Evolutionary conservation across 1,140 invertebrate species (phyloP).

Genomic region (Drosophila sturtevanti): DNA sequence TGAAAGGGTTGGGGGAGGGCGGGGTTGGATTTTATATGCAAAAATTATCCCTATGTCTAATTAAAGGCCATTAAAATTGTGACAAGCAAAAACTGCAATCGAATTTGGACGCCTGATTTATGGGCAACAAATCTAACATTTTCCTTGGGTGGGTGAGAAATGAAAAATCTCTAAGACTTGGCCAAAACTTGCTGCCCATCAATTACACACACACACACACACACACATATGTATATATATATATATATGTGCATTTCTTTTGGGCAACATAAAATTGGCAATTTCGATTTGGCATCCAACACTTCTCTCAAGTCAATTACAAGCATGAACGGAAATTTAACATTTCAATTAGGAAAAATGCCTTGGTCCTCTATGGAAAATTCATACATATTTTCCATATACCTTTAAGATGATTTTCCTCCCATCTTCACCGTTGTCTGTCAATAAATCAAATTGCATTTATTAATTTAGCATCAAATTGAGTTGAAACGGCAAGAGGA

Average conservation of each 20-base stretch:
- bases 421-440: slow-evolving; percentile 13
- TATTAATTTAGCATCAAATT: slow-evolving; percentile 75
- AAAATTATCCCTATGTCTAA: slow-evolving; percentile 48
- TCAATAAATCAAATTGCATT: slow-evolving; percentile 72
- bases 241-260: neutral
- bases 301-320: slow-evolving; percentile 73
- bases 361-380: neutral
- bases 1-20: neutral
- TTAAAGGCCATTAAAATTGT: slow-evolving; percentile 67
- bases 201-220: slow-evolving; percentile 33
- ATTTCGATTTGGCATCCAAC: slow-evolving; percentile 57
- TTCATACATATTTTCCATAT: neutral
- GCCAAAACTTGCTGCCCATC: slow-evolving; percentile 66
- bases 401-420: neutral
- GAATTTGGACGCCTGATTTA: slow-evolving; percentile 63
- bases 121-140: slow-evolving; percentile 63
- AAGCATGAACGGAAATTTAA: slow-evolving; percentile 81
- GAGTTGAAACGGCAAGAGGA: slow-evolving; percentile 15
- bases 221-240: neutral
- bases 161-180: slow-evolving; percentile 62
- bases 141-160: slow-evolving; percentile 17
- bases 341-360: slow-evolving; percentile 74
- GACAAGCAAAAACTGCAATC: slow-evolving; percentile 62
- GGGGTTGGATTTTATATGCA: neutral
- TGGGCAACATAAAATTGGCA: slow-evolving; percentile 58